These are phyloP conservation scores for Tetragonula carbonaria DNA, from an alignment of 2,888 invertebrate genomes.

Conservation along the genomic window DNA sequence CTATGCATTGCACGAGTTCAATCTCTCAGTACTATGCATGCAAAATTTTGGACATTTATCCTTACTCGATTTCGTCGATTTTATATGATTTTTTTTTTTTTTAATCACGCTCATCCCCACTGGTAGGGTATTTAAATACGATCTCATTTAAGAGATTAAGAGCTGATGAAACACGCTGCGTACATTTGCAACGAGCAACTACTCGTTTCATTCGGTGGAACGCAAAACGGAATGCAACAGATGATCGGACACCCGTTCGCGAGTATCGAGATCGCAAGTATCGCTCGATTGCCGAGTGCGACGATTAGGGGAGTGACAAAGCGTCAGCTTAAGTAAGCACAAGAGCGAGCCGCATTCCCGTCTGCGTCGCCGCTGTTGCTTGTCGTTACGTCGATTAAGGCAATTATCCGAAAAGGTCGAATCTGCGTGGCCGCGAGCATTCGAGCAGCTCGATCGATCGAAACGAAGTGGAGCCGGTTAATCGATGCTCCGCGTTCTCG, in stretches of 20 bases:
- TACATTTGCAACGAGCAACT: not conserved
- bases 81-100: no score
- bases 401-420: conserved; percentile 55
- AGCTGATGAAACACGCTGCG: no score
- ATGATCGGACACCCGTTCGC: not conserved
- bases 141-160: no score
- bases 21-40: no score
- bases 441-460: conserved; percentile 41
- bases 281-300: not conserved
- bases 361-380: conserved; percentile 23
- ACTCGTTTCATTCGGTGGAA: not conserved
- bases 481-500: conserved; percentile 43
- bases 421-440: conserved; percentile 31
- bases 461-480: conserved; percentile 18
- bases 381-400: conserved; percentile 54
- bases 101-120: no score
- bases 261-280: not conserved
- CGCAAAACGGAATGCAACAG: no score
- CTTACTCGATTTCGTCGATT: no score
- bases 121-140: no score
- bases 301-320: not conserved
- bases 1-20: no score
- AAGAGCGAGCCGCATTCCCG: conserved; percentile 6
- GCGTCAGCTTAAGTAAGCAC: conserved; percentile 19
- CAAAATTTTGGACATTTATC: no score